These are phyloP conservation scores for Nesogale talazaci DNA, from an alignment of 2,113 vertebrate genomes.

Conservation along the genomic window DNA sequence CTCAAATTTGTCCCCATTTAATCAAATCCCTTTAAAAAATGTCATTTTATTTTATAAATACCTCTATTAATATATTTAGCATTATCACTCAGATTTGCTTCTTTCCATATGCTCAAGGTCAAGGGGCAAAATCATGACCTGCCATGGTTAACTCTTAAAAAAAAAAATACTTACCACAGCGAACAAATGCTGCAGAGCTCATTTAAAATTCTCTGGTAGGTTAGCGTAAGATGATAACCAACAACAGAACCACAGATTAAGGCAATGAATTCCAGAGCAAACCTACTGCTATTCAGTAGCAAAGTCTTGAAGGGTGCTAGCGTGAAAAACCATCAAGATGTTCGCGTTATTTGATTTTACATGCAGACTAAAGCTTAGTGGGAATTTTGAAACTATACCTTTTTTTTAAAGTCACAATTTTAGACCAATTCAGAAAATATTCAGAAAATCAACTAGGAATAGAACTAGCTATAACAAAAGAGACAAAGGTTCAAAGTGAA, in stretches of 20 bases:
- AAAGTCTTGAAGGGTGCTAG: constrained; percentile 50
- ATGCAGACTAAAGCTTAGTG: constrained; percentile 34
- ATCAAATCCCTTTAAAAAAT: constrained; percentile 13
- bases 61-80: constrained; percentile 48
- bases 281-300: constrained; percentile 44
- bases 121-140: constrained; percentile 53
- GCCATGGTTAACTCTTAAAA: background rate
- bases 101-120: constrained; percentile 57
- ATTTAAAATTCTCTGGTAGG: constrained; percentile 68
- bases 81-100: constrained; percentile 60
- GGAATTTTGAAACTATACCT: constrained; percentile 9
- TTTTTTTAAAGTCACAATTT: constrained; percentile 59
- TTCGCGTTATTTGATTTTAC: constrained; percentile 35
- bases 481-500: constrained; percentile 55
- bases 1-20: constrained; percentile 33
- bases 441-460: constrained; percentile 34
- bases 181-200: constrained; percentile 49
- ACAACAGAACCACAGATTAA: constrained; percentile 59
- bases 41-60: constrained; percentile 62
- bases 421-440: constrained; percentile 57
- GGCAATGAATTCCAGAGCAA: constrained; percentile 51
- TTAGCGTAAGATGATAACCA: constrained; percentile 68
- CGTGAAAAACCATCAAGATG: constrained; percentile 7
- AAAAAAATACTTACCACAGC: constrained; percentile 76
- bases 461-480: constrained; percentile 40